phyloP scores from a whole-genome alignment of 2,797 vertebrate genomes.

The Chaenodraco wilsoni region DNA sequence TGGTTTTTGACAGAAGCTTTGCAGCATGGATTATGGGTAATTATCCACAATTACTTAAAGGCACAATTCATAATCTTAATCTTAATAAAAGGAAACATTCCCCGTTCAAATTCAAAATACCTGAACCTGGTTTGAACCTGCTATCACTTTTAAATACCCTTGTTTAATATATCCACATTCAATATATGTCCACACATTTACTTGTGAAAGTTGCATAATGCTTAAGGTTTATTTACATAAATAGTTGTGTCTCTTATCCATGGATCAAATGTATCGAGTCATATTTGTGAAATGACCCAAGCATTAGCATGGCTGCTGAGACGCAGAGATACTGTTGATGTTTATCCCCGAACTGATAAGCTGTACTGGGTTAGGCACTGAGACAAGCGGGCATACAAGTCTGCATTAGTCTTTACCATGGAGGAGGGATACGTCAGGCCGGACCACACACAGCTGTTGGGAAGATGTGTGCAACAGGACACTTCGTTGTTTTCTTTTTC shows the following conservation, averaged over 20 bases:
- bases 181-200: not conserved
- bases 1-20: not conserved
- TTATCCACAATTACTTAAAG: not conserved
- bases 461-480: conserved; percentile 9
- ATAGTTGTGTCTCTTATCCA: not conserved
- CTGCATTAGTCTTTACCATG: not conserved
- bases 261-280: not conserved
- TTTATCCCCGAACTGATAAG: not conserved
- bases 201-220: not conserved
- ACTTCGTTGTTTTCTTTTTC: conserved; percentile 28
- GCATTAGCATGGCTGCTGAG: not conserved
- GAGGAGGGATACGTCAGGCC: conserved; percentile 1
- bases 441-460: not conserved
- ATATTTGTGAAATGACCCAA: not conserved
- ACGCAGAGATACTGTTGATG: conserved; percentile 1
- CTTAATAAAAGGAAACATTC: not conserved
- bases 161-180: too few relatives aligned
- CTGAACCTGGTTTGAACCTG: not conserved
- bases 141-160: not conserved
- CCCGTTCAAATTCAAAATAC: not conserved
- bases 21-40: not conserved
- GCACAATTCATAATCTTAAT: conserved; percentile 1
- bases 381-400: not conserved
- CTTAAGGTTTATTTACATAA: not conserved
- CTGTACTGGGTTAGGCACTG: not conserved